phyloP scores from a whole-genome alignment of 2,888 invertebrate species.

The Heteromyza rotundicornis region DNA sequence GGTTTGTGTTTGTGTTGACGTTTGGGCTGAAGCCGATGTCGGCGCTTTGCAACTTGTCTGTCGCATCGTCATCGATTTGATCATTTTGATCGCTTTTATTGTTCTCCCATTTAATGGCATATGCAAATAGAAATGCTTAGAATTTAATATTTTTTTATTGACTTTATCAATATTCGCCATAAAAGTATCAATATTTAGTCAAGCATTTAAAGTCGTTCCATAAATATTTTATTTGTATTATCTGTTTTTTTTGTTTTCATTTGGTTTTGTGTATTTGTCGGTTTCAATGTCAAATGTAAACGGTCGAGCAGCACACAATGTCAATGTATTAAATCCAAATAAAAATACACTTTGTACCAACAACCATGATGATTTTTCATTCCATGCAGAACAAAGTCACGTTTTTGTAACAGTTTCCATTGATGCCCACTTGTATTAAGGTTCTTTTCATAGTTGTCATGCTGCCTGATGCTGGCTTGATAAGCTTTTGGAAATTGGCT shows the following conservation, averaged over 20 bases:
- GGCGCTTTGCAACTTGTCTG: no score
- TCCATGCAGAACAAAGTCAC: neutral
- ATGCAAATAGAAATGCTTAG: no score
- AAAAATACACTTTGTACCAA: neutral
- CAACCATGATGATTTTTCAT: neutral
- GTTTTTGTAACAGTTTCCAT: conserved; percentile 11
- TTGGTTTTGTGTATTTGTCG: conserved; percentile 19
- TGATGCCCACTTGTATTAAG: neutral
- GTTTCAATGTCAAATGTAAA: conserved; percentile 42
- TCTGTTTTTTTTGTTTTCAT: conserved; percentile 17
- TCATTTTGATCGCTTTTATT: no score
- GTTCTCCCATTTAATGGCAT: no score
- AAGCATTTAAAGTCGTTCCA: conserved; percentile 1
- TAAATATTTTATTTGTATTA: no score
- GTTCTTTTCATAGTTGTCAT: neutral
- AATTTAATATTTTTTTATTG: no score
- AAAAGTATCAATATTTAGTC: conserved; percentile 7
- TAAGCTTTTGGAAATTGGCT: no score
- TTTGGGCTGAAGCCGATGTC: no score
- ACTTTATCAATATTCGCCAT: no score
- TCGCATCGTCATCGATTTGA: no score
- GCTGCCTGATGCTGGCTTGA: no score
- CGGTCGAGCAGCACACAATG: conserved; percentile 1
- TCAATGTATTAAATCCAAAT: neutral
- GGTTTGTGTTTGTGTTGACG: no score